Evolutionary conservation across 2,888 invertebrate species (phyloP).

Genomic region (Matsumyia berberina): DNA sequence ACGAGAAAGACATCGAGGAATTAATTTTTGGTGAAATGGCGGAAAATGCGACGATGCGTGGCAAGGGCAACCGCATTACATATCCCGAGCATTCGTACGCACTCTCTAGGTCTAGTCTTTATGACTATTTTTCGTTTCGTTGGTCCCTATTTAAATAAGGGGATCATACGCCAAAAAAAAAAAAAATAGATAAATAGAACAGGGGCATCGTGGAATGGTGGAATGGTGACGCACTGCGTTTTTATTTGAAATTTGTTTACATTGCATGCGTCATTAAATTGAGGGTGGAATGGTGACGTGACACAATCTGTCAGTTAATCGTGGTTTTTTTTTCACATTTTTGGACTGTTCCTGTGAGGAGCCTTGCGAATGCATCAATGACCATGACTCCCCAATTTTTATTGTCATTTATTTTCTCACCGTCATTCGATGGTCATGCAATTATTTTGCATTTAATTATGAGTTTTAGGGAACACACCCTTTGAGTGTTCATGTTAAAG

Average conservation of each 20-base stretch:
- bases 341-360: not conserved
- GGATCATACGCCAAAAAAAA: conserved; percentile 57
- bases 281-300: conserved; percentile 56
- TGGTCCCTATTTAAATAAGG: conserved; percentile 43
- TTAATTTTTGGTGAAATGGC: conserved; percentile 73
- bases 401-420: conserved; percentile 9
- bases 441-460: conserved; percentile 53
- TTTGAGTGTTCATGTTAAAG: not conserved
- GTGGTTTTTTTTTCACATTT: not conserved
- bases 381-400: conserved; percentile 41
- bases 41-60: conserved; percentile 77
- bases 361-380: conserved; percentile 35
- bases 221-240: conserved; percentile 8
- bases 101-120: conserved; percentile 13
- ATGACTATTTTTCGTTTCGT: conserved; percentile 11
- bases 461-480: not conserved
- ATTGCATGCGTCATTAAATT: conserved; percentile 63
- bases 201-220: not conserved
- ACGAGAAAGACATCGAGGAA: conserved; percentile 60
- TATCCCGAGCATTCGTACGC: conserved; percentile 5
- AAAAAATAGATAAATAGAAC: conserved; percentile 35
- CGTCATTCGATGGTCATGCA: conserved; percentile 22
- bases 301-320: conserved; percentile 5
- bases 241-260: conserved; percentile 46
- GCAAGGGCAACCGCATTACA: conserved; percentile 45